phyloP scores from a whole-genome alignment of 2,888 invertebrate species.

The Sthenelais limicola region DNA sequence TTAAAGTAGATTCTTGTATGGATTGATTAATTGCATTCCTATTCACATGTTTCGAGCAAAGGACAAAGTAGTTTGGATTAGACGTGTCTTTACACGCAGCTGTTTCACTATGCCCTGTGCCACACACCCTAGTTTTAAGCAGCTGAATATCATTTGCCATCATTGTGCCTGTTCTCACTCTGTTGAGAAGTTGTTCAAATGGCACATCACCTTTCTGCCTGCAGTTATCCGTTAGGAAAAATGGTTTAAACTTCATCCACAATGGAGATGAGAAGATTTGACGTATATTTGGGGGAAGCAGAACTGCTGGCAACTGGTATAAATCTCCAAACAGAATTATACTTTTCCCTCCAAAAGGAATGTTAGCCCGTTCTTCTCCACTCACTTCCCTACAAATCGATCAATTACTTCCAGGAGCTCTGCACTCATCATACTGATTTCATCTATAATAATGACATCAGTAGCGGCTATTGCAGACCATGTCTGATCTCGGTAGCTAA shows the following conservation, averaged over 20 bases:
- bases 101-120: not conserved
- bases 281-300: not conserved
- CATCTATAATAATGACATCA: constrained; percentile 33
- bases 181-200: constrained; percentile 7
- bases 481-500: not conserved
- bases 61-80: not conserved
- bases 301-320: constrained; percentile 16
- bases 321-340: constrained; percentile 23
- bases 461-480: constrained; percentile 22
- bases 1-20: not conserved
- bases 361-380: not conserved
- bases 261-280: constrained; percentile 6
- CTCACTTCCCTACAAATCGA: constrained; percentile 21
- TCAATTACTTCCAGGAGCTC: constrained; percentile 18
- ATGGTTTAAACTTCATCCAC: constrained; percentile 5
- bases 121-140: constrained; percentile 23
- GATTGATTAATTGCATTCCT: not conserved
- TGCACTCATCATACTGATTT: constrained; percentile 24
- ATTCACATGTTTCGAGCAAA: constrained; percentile 7
- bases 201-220: constrained; percentile 5
- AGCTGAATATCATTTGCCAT: not conserved
- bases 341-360: constrained; percentile 17
- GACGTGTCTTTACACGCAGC: not conserved
- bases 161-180: not conserved
- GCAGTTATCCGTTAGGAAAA: constrained; percentile 17